Conservation (phyloP, 2,113 vertebrate genomes). For the Suricata suricatta region DNA sequence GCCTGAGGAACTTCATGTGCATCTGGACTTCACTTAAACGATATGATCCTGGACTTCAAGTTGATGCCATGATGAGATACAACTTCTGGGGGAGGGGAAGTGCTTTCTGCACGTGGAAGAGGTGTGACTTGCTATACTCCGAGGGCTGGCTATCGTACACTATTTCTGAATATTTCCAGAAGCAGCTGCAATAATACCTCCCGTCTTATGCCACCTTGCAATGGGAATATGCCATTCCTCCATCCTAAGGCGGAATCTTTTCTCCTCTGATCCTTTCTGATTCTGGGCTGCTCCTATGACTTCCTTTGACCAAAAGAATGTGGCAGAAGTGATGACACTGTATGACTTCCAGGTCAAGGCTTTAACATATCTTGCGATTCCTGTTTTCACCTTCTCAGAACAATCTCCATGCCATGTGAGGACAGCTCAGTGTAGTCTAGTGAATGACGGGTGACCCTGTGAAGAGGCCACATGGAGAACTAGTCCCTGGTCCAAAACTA, state of each 20-base stretch:
- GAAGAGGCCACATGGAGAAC: neutral
- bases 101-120: neutral
- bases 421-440: neutral
- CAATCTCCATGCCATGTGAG: neutral
- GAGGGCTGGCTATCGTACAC: neutral
- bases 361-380: neutral
- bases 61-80: neutral
- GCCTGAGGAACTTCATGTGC: neutral
- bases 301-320: neutral
- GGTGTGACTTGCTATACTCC: neutral
- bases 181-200: neutral
- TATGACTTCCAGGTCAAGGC: neutral
- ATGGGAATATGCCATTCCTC: neutral
- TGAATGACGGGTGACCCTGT: neutral
- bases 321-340: neutral
- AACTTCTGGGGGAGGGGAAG: neutral
- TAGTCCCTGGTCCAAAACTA: neutral
- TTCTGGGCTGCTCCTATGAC: neutral
- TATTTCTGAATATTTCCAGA: neutral
- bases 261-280: neutral
- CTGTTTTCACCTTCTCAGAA: conserved; percentile 4
- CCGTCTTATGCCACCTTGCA: neutral
- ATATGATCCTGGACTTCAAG: neutral
- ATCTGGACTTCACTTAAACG: neutral
- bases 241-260: neutral